A percentile compares a stretch with the other conserved stretches of the same genome.
Evolutionary conservation across 2,797 vertebrate genomes (phyloP).

Genomic region (Pseudochirops corinnae): DNA sequence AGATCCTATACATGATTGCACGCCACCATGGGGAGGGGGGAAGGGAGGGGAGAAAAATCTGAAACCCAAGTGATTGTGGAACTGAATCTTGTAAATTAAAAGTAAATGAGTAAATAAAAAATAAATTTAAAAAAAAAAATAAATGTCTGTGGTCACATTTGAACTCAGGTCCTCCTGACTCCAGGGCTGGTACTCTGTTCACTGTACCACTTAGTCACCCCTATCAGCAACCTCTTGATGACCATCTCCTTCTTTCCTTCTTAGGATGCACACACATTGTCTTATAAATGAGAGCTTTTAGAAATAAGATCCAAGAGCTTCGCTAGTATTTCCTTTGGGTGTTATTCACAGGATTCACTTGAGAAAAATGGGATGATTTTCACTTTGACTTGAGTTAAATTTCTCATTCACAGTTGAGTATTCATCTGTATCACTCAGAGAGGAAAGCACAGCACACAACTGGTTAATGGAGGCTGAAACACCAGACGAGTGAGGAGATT

Average conservation of each 20-base stretch:
- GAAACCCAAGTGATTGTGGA: no score
- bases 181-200: no score
- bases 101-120: no score
- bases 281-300: background rate
- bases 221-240: background rate
- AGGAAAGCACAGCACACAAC: background rate
- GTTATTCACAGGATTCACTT: conserved; percentile 37
- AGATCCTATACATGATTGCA: no score
- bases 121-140: no score
- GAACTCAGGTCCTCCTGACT: no score
- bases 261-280: background rate
- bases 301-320: conserved; percentile 24
- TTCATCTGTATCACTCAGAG: background rate
- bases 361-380: background rate
- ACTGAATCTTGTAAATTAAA: no score
- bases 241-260: background rate
- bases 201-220: no score
- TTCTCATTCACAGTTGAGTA: background rate
- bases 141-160: no score
- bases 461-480: background rate
- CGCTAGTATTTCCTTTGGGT: conserved; percentile 32
- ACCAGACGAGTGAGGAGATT: background rate
- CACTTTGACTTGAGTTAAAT: conserved; percentile 15
- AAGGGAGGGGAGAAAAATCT: no score
- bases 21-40: no score